Conservation (phyloP, 2,797 vertebrate species). For the Protonibea diacanthus region DNA sequence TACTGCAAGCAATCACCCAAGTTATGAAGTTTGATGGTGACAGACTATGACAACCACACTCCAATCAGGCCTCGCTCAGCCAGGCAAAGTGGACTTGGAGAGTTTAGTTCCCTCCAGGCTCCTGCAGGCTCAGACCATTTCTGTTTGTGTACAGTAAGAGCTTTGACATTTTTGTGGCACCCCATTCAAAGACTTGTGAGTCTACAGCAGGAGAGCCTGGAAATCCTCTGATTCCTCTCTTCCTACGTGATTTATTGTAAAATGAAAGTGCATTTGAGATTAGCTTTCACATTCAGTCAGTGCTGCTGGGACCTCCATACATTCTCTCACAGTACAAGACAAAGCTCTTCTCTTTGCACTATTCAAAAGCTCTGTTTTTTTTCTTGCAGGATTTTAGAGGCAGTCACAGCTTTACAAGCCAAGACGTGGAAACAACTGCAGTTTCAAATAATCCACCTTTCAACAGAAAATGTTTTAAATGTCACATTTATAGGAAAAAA, state of each 20-base stretch:
- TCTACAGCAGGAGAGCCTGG: background rate
- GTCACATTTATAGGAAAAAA: background rate
- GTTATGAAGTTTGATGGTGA: conserved; percentile 23
- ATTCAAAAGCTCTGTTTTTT: background rate
- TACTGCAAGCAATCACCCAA: background rate
- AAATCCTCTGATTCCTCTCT: conserved; percentile 23
- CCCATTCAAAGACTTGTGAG: conserved; percentile 26
- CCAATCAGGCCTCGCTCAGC: background rate
- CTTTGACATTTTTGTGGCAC: conserved; percentile 17
- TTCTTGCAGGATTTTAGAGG: background rate
- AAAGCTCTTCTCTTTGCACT: conserved; percentile 15
- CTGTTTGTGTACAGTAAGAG: conserved; percentile 13
- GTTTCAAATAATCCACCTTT: conserved; percentile 9
- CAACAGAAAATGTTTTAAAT: background rate
- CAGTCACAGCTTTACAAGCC: background rate
- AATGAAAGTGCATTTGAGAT: conserved; percentile 42
- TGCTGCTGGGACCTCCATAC: conserved; percentile 22
- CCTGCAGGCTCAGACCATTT: conserved; percentile 7
- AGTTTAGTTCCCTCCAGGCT: conserved; percentile 12
- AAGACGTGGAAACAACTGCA: background rate
- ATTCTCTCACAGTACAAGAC: conserved; percentile 10
- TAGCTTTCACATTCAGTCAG: conserved; percentile 19
- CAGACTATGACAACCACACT: conserved; percentile 15
- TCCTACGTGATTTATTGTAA: conserved; percentile 19
- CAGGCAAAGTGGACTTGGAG: background rate